Evolutionary conservation across 2,888 invertebrate genomes (phyloP), one percentile per base, ranked within the genome.

Genomic region (Spicauda simplicius): DNA sequence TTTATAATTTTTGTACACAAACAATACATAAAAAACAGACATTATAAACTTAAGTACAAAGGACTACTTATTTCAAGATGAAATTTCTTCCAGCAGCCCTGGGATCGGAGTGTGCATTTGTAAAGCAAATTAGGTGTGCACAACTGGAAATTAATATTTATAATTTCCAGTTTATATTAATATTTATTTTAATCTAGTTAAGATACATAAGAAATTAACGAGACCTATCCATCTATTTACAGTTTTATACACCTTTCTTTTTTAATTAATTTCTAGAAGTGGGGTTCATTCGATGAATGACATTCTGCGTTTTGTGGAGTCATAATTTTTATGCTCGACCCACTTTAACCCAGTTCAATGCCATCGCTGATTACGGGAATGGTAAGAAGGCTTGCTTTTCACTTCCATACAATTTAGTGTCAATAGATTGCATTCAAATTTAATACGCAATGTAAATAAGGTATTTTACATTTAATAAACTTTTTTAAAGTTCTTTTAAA

Each of bases 251-350:
- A 25, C 2, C 25, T 25, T 58, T 58, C 41, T 45, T 41, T 45
- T 58, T 45, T 41, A 58, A 58, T 58, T 58, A 57, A 10, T 33
- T 41, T 45, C 45, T 19, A 11, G 41, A 58, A 58, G 57, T 45
- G 57, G 19, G 57, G 19, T 41, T 41, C 5, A n/a, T 25, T 25
- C 5, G 41, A 41, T 41, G 41, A 41, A 41, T 41, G 41, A 20
- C 25, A 25, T 25, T 25, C 25, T 2, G 25, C 3, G 3, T 25
- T 25, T 25, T 25, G 5, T 25, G 25, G 25, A 25, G 25, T 41
- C 45, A 45, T 58, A 19, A 45, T 58, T 58, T 58, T 58, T 58
- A 58, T 45, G 57, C 4, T 41, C 45, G 41, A 41, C 37, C 57
- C 45, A 45, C 45, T 58, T 58, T 4, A 7, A 20, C 16, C 45